Evolutionary conservation across 2,888 invertebrate genomes (phyloP).

Genomic region (Hemithea aestivaria): DNA sequence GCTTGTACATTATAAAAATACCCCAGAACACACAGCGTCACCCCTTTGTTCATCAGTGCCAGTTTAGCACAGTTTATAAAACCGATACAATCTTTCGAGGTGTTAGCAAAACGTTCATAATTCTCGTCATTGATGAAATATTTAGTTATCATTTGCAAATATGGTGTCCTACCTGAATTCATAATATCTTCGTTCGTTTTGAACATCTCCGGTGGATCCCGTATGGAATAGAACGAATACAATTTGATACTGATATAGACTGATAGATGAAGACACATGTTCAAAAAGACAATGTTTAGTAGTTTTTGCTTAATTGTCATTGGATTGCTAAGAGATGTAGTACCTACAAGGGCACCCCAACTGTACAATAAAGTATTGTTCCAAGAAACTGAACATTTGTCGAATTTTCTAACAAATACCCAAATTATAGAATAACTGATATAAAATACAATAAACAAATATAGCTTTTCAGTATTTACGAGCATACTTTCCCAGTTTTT

Average conservation of each 20-base stretch:
- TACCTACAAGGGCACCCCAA: conserved; percentile 55
- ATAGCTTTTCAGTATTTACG: conserved; percentile 42
- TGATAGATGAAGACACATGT: conserved; percentile 50
- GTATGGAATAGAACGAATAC: conserved; percentile 57
- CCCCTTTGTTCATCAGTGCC: conserved; percentile 39
- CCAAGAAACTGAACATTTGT: conserved; percentile 35
- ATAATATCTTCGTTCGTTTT: conserved; percentile 47
- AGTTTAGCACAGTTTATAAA: conserved; percentile 41
- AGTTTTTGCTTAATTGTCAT: conserved; percentile 50
- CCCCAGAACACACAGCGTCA: conserved; percentile 45
- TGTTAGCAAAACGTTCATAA: conserved; percentile 40
- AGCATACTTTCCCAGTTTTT: conserved; percentile 51
- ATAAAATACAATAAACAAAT: conserved; percentile 54
- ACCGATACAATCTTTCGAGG: conserved; percentile 39
- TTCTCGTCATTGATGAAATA: conserved; percentile 46
- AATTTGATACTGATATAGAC: conserved; percentile 53
- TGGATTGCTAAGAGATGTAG: conserved; percentile 42
- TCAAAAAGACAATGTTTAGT: conserved; percentile 47
- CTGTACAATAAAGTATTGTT: conserved; percentile 41
- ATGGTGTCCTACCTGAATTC: conserved; percentile 42
- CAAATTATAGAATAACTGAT: conserved; percentile 42
- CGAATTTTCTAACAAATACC: conserved; percentile 41
- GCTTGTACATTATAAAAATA: conserved; percentile 46
- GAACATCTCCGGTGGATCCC: conserved; percentile 43
- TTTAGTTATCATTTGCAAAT: conserved; percentile 37